Conservation (phyloP, 1,140 invertebrate genomes). For the Calycopis cecrops region DNA sequence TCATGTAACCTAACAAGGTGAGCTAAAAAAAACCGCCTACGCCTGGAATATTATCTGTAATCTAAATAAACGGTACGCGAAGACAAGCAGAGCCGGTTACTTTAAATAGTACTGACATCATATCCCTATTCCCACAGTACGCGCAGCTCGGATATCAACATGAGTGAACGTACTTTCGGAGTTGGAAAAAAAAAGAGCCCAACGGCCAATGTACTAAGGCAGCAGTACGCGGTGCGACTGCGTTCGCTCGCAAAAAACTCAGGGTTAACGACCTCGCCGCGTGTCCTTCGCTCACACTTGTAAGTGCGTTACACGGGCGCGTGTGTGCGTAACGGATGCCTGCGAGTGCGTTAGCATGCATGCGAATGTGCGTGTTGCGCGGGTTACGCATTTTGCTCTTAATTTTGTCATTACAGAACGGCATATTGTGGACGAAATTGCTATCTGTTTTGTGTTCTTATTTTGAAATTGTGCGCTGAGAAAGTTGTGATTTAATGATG, state of each 20-base stretch:
- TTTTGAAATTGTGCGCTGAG: constrained; percentile 31
- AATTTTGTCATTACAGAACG: constrained; percentile 54
- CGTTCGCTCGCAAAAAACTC: constrained; percentile 62
- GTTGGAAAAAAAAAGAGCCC: constrained; percentile 44
- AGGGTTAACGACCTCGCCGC: constrained; percentile 60
- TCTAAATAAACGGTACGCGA: constrained; percentile 42
- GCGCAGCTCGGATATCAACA: constrained; percentile 36
- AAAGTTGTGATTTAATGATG: constrained; percentile 34
- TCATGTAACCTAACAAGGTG: no score
- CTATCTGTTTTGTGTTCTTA: constrained; percentile 29
- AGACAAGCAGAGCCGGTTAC: constrained; percentile 32
- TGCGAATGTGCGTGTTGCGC: constrained; percentile 37
- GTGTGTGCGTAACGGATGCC: constrained; percentile 53
- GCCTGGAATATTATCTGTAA: constrained; percentile 30
- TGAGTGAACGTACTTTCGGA: constrained; percentile 61
- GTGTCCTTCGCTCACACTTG: constrained; percentile 58
- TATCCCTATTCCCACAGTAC: constrained; percentile 53
- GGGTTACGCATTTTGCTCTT: constrained; percentile 51
- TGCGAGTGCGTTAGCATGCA: constrained; percentile 55
- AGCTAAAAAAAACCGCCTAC: not conserved
- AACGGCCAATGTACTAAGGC: constrained; percentile 60
- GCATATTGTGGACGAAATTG: constrained; percentile 38
- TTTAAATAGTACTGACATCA: constrained; percentile 56
- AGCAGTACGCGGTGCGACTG: constrained; percentile 52
- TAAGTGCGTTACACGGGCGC: constrained; percentile 35